Conservation (phyloP, 2,888 invertebrate genomes). For the Phengaris alcon region DNA sequence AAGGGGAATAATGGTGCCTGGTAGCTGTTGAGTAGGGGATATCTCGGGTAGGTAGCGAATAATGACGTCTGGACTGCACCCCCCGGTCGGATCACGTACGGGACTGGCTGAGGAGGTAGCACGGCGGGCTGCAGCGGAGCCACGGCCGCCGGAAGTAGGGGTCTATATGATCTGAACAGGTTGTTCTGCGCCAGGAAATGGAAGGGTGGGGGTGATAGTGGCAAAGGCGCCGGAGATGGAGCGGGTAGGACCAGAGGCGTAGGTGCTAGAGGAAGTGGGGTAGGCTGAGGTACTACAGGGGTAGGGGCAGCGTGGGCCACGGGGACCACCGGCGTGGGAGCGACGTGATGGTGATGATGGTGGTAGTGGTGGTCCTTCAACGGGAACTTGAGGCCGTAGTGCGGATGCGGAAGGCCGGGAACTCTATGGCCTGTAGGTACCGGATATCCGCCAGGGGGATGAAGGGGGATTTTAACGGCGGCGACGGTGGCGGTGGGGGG, state of each 20-base stretch:
- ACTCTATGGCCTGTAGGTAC: constrained; percentile 61
- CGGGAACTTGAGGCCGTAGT: constrained; percentile 63
- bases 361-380: constrained; percentile 64
- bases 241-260: constrained; percentile 47
- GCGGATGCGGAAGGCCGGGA: constrained; percentile 59
- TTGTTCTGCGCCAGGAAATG: constrained; percentile 52
- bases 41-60: constrained; percentile 70
- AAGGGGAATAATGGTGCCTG: constrained; percentile 52
- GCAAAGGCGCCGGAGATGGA: constrained; percentile 46
- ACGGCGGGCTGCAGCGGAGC: constrained; percentile 51
- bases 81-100: constrained; percentile 67
- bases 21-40: constrained; percentile 59
- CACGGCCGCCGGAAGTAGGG: constrained; percentile 49
- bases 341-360: constrained; percentile 69
- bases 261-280: constrained; percentile 53
- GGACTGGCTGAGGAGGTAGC: constrained; percentile 43
- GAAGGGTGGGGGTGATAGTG: constrained; percentile 48
- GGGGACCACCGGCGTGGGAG: constrained; percentile 59
- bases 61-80: constrained; percentile 67
- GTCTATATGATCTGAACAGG: constrained; percentile 48
- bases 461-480: constrained; percentile 67
- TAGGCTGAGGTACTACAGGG: constrained; percentile 52
- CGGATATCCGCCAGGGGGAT: constrained; percentile 57
- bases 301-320: constrained; percentile 43
- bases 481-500: constrained; percentile 69